Conservation (phyloP, 2,888 invertebrate species). For the Andrena praecox region DNA sequence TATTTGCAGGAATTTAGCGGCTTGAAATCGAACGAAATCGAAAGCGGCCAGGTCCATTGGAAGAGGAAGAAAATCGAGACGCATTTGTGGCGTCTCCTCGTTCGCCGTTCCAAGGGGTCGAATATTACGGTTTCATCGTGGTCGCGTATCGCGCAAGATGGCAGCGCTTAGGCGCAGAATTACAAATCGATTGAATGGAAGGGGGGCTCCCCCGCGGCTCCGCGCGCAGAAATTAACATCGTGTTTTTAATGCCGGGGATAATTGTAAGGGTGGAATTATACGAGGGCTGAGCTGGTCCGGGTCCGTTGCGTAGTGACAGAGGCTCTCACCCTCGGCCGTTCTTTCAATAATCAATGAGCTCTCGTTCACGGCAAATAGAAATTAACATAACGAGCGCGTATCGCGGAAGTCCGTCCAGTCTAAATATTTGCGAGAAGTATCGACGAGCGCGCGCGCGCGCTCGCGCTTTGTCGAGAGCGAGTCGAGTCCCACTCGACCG, state of each 20-base stretch:
- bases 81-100: background rate
- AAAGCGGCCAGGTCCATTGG: background rate
- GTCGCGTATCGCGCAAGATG: conserved; percentile 70
- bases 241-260: conserved; percentile 84
- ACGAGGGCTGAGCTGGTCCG: conserved; percentile 77
- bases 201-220: conserved; percentile 75
- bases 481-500: conserved; percentile 45
- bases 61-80: background rate
- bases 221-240: conserved; percentile 83
- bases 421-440: conserved; percentile 27
- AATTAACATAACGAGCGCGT: conserved; percentile 31
- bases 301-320: conserved; percentile 77
- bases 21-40: background rate
- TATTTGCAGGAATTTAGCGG: no score
- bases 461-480: background rate
- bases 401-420: background rate
- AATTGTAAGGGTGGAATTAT: conserved; percentile 85
- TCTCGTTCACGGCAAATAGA: conserved; percentile 1
- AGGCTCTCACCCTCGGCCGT: conserved; percentile 72
- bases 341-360: conserved; percentile 50
- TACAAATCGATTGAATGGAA: conserved; percentile 84
- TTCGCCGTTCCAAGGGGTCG: background rate
- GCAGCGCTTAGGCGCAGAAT: conserved; percentile 79
- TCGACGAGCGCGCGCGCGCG: background rate
- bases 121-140: conserved; percentile 65